phyloP scores from a whole-genome alignment of 2,797 vertebrate genomes.

The Acridotheres tristis region DNA sequence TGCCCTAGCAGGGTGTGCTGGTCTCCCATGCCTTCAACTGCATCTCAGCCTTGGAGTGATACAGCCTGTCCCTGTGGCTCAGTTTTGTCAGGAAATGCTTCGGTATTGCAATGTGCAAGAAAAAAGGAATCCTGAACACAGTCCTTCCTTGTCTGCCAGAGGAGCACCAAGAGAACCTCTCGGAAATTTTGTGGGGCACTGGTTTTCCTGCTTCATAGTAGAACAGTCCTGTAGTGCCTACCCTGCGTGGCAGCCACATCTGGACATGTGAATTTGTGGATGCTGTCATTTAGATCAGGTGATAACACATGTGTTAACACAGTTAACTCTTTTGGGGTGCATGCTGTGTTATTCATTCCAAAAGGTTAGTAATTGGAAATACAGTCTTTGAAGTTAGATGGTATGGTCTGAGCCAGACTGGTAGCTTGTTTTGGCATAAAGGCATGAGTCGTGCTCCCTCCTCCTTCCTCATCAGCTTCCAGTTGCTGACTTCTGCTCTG shows the following conservation, averaged over 20 bases:
- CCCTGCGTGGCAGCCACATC: not conserved
- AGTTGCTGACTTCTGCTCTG: not conserved
- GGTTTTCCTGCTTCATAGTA: not conserved
- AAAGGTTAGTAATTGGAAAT: not conserved
- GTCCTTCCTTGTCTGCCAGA: not conserved
- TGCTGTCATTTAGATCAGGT: not conserved
- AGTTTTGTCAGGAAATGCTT: not conserved
- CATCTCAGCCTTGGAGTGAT: not conserved
- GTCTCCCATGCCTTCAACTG: not conserved
- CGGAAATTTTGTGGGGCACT: not conserved
- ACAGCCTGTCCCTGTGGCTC: not conserved
- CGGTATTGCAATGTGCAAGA: fast-evolving
- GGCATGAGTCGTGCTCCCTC: not conserved
- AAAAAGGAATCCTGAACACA: not conserved
- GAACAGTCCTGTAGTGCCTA: not conserved
- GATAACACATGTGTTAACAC: not conserved
- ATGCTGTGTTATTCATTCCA: not conserved
- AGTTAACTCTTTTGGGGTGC: not conserved
- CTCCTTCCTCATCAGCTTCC: not conserved
- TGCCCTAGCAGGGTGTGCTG: not conserved
- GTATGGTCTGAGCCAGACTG: not conserved
- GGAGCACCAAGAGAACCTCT: not conserved
- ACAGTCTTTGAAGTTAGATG: not conserved
- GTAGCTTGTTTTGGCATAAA: not conserved
- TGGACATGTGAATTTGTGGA: not conserved